Percentiles rank a stretch among this genome's conserved stretches.
These are phyloP conservation scores for Ellobius talpinus DNA, from an alignment of 2,113 vertebrate species.

Conservation along the genomic window DNA sequence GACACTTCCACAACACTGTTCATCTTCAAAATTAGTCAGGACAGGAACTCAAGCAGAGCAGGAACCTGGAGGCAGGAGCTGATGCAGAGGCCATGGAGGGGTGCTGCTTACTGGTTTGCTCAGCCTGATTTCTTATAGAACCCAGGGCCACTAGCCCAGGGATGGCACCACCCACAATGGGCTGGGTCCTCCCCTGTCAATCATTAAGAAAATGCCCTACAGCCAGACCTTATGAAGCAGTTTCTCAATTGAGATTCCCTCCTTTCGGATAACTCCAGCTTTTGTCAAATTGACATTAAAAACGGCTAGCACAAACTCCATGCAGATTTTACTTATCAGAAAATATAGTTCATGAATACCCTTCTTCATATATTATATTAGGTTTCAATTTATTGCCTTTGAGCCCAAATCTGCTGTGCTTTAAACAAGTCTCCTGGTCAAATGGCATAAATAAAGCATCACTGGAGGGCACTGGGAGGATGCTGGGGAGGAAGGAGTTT, in stretches of 20 bases:
- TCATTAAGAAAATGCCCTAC: neutral
- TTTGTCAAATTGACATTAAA: neutral
- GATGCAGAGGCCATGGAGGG: neutral
- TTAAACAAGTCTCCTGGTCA: neutral
- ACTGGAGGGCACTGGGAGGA: constrained; percentile 23
- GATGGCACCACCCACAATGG: neutral
- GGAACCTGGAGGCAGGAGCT: neutral
- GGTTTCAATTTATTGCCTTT: constrained; percentile 24
- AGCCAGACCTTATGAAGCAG: neutral
- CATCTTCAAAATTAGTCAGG: neutral
- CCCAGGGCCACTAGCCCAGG: neutral
- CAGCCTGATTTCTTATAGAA: neutral
- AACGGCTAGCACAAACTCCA: constrained; percentile 80
- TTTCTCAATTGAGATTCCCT: neutral
- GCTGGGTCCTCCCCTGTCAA: neutral
- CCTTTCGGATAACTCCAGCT: neutral
- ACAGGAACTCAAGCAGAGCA: neutral
- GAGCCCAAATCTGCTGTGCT: neutral
- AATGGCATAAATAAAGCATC: neutral
- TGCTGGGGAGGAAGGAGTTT: neutral
- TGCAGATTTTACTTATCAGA: constrained; percentile 88
- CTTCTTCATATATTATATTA: constrained; percentile 92
- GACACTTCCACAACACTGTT: neutral
- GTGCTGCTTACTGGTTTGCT: neutral
- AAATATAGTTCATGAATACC: constrained; percentile 96